Conservation (phyloP, 2,113 vertebrate genomes). For the Tichodroma muraria region DNA sequence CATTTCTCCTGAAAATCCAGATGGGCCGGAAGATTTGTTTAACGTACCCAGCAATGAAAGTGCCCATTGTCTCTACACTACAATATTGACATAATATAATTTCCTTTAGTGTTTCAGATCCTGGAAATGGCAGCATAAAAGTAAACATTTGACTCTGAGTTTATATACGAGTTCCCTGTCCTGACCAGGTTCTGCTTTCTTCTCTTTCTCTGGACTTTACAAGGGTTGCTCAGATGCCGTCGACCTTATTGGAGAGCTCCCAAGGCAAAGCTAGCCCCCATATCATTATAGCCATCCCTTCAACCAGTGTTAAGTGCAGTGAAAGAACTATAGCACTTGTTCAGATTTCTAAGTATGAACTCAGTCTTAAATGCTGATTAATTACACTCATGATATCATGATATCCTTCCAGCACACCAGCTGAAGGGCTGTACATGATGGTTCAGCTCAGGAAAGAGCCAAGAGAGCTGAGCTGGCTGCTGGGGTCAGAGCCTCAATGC, state of each 20-base stretch:
- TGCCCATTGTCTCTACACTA: background rate
- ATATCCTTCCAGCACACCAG: background rate
- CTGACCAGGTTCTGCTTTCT: background rate
- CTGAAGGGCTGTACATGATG: background rate
- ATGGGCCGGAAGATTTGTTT: background rate
- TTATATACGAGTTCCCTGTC: background rate
- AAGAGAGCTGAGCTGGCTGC: accelerated
- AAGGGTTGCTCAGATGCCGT: background rate
- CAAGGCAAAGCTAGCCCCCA: background rate
- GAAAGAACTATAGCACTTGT: background rate
- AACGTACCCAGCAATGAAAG: background rate
- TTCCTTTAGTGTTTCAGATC: background rate
- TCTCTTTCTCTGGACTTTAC: background rate
- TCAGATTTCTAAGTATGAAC: background rate
- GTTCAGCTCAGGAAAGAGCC: background rate
- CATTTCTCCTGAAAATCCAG: background rate
- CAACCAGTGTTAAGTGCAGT: background rate
- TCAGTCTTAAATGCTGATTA: background rate
- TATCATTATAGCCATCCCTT: background rate
- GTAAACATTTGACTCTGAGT: background rate
- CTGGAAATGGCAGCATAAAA: background rate
- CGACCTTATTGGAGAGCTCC: background rate
- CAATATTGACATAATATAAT: background rate
- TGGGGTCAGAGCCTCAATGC: background rate
- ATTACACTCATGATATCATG: too few species aligned